A percentile compares a stretch with the other conserved stretches of the same genome.
phyloP scores from a whole-genome alignment of 2,888 invertebrate species.

The Oegoconia quadripuncta region DNA sequence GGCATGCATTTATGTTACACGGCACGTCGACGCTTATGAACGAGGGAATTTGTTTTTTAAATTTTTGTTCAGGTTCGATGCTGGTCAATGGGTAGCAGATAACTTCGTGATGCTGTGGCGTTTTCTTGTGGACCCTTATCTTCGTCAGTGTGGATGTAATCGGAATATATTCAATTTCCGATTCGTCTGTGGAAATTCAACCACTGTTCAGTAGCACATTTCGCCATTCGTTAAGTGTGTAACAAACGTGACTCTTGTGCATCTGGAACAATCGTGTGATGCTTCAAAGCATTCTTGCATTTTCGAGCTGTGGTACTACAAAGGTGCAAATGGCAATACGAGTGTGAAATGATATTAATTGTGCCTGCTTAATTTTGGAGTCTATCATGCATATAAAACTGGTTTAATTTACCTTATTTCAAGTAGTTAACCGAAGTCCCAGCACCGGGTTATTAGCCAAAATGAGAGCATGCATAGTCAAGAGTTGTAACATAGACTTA shows the following conservation, averaged over 20 bases:
- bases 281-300: slow-evolving; percentile 45
- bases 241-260: slow-evolving; percentile 62
- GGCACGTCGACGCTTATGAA: slow-evolving; percentile 59
- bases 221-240: slow-evolving; percentile 53
- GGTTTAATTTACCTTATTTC: slow-evolving; percentile 52
- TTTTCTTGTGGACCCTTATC: slow-evolving; percentile 86
- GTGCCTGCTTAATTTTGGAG: slow-evolving; percentile 74
- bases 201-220: slow-evolving; percentile 42
- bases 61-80: slow-evolving; percentile 61
- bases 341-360: slow-evolving; percentile 26
- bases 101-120: slow-evolving; percentile 73
- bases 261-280: slow-evolving; percentile 48
- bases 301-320: slow-evolving; percentile 52
- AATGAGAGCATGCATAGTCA: slow-evolving; percentile 46
- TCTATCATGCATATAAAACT: slow-evolving; percentile 64
- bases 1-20: slow-evolving; percentile 49
- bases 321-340: slow-evolving; percentile 37
- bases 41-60: slow-evolving; percentile 80
- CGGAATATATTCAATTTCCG: slow-evolving; percentile 90
- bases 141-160: slow-evolving; percentile 89
- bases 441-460: slow-evolving; percentile 55
- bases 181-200: slow-evolving; percentile 83
- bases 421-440: slow-evolving; percentile 49
- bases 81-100: slow-evolving; percentile 80
- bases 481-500: slow-evolving; percentile 49